Percentiles rank a stretch among this genome's conserved stretches.
phyloP scores from a whole-genome alignment of 2,113 vertebrate genomes.

The Aspidoscelis tigris region DNA sequence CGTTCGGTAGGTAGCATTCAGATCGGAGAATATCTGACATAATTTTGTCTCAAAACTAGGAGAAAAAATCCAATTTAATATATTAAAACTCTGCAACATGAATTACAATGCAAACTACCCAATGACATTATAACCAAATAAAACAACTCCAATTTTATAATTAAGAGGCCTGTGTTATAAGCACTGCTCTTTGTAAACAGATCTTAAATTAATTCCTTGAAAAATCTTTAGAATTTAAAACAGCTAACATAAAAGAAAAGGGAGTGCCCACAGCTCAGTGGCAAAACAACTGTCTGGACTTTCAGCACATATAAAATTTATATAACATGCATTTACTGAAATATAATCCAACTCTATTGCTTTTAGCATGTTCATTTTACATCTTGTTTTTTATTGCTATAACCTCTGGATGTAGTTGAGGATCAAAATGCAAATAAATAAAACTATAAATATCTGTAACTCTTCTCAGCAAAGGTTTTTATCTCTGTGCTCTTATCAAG shows the following conservation, averaged over 20 bases:
- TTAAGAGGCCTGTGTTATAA: neutral
- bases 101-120: neutral
- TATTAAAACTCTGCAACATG: slow-evolving; percentile 51
- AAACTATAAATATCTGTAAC: too few species aligned
- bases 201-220: neutral
- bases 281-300: neutral
- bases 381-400: too few species aligned
- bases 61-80: slow-evolving; percentile 68
- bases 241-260: neutral
- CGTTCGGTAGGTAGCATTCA: slow-evolving; percentile 95
- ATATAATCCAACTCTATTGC: neutral
- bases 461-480: too few species aligned
- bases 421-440: too few species aligned
- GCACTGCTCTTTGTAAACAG: neutral
- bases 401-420: too few species aligned
- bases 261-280: too few species aligned
- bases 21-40: slow-evolving; percentile 96
- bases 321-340: neutral
- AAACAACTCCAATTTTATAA: neutral
- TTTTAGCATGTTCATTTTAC: too few species aligned
- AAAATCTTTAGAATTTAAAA: neutral
- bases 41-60: slow-evolving; percentile 97
- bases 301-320: neutral
- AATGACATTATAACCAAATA: neutral
- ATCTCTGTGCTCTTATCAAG: neutral